These are phyloP conservation scores for Xanthorhoe spadicearia DNA, from an alignment of 2,888 invertebrate genomes.

Conservation along the genomic window DNA sequence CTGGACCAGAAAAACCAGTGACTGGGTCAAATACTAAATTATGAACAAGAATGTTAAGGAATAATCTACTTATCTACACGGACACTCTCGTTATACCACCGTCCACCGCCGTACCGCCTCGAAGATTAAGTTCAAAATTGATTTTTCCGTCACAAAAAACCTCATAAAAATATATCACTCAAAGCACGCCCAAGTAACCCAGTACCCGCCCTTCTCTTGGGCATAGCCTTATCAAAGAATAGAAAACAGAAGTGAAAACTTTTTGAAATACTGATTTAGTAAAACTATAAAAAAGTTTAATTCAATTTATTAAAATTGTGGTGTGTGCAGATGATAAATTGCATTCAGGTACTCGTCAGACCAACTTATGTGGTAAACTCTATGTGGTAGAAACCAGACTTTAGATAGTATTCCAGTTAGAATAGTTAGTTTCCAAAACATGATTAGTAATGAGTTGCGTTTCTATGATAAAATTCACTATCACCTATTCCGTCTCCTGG, in stretches of 20 bases:
- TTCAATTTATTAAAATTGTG: background rate
- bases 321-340: too few relatives aligned
- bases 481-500: constrained; percentile 51
- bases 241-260: constrained; percentile 20
- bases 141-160: constrained; percentile 36
- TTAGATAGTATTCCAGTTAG: too few relatives aligned
- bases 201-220: constrained; percentile 52
- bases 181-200: constrained; percentile 45
- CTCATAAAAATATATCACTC: constrained; percentile 37
- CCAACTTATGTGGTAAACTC: too few relatives aligned
- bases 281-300: background rate
- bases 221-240: constrained; percentile 46
- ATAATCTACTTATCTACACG: too few relatives aligned
- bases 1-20: too few relatives aligned
- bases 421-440: too few relatives aligned
- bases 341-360: background rate
- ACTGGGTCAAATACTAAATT: too few relatives aligned
- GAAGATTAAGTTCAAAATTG: constrained; percentile 34
- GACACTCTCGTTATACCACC: too few relatives aligned
- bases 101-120: constrained; percentile 19
- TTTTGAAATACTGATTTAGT: background rate
- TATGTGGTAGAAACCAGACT: too few relatives aligned
- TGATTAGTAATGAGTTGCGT: constrained; percentile 10
- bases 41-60: too few relatives aligned
- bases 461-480: constrained; percentile 11